Base-by-base conservation (phyloP, 2,113 vertebrate genomes). In the Sarotherodon lohbergeri region DNA sequence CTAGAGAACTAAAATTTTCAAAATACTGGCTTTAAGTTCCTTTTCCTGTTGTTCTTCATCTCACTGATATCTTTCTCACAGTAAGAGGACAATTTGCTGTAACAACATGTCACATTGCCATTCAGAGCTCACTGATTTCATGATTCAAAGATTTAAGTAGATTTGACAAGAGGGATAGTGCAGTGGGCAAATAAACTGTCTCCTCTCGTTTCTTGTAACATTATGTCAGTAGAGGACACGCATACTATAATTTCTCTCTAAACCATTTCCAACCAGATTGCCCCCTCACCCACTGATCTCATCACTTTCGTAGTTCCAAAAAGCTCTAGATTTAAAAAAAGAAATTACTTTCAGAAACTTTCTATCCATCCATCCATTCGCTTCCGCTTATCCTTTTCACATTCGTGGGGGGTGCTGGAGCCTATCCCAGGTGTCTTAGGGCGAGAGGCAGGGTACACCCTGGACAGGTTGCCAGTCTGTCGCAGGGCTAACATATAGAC, bases 261-360 rank as follows among this genome's bases (percentile, higher is more conserved):
- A 78, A 78, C 24, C 3, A 24, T 81, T 71, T 19, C 46, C 29
- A 61, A 27, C 16, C 43, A 83, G 32, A 76, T 46, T 22, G 2
- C 4, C 14, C 5, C 17, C 41, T 73, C 9, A 22, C 10, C 13
- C 17, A 5, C 5, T 76, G 12, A 61, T 29, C 13, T 71, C 9
- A 16, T 81, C 27, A 57, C 39, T 79, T 73, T 68, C 3, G 32
- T 5, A 11, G 11, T 24, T 86, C 8, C 22, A 59, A 68, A 9
- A 63, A 52, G 39, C 50, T 24, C 39, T 10, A 71, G 43, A 71
- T 88, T 79, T 80, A 57, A 63, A 36, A 36, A 84, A 84, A 89
- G 24, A 83, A 83, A 83, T 84, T 39, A 88, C 76, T 82, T 90
- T 71, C 71, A 19, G 57, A 73, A 68, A 91, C 89, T 68, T 34